Base-by-base conservation (phyloP, 1,140 invertebrate genomes). In the Caerostris darwini region DNA sequence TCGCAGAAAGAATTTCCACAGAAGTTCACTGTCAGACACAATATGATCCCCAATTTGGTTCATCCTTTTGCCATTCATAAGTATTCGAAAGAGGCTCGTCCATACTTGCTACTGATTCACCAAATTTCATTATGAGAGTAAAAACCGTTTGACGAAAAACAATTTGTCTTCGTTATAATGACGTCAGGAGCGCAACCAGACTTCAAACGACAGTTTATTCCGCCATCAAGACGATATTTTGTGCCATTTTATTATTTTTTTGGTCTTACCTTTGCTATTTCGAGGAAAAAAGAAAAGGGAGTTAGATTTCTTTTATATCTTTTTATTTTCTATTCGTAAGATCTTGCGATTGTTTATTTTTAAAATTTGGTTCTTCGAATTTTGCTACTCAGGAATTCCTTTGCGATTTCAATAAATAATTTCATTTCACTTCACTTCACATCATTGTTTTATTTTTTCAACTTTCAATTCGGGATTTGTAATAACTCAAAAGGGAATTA, bases 161-260 rank as follows among this genome's bases (percentile, higher is more conserved):
- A 61, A 88, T 88, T 88, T 88, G 86, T 88, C 86, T 88, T 88
- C 59, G 86, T 88, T 88, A 88, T 57, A n/a, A 57, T 88, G 86
- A 88, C 59, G 86, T 88, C 86, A 67, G 14, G 59, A 67, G 86
- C 50, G 82, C 19, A 85, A 57, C 82, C 7, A n/a, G 82, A 88
- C 86, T 67, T 50, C 86, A 88, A 88, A 88, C 86, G 86, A 67
- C 14, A 53, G 58, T 88, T 88, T 88, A 88, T 59, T 88, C 86
- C 58, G 19, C 86, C 34, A 88, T 53, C 19, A 64, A 57, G 50
- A 58, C 14, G 82, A 83, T 53, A 64, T 88, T 87, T 88, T 88
- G n/a, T 88, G 12, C 8, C 50, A 14, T 14, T 64, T 88, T 53
- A 34, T 58, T 17, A 19, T 14, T 50, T 64, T 3, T 67, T 88